A percentile compares a stretch with the other conserved stretches of the same genome.
Evolutionary conservation across 2,888 invertebrate genomes (phyloP).

Genomic region (Drosophila atripex): DNA sequence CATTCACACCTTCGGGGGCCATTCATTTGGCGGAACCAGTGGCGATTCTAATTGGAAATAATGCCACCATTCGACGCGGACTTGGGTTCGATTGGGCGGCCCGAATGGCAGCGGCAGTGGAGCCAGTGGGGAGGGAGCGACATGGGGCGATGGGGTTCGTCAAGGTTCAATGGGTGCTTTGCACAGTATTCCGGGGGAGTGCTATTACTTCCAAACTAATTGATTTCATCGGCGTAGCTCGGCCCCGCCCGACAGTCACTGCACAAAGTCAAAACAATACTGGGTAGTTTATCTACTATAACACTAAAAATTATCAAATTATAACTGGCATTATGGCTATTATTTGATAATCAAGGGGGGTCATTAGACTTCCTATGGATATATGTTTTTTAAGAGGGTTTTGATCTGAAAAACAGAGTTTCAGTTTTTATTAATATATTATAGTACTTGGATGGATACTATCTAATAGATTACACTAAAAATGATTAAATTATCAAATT

Average conservation of each 20-base stretch:
- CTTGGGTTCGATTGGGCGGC: not conserved
- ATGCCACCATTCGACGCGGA: conserved; percentile 42
- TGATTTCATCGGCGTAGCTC: conserved; percentile 14
- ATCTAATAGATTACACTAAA: too few relatives aligned
- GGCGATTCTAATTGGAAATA: conserved; percentile 54
- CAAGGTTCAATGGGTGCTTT: conserved; percentile 54
- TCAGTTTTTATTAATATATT: too few relatives aligned
- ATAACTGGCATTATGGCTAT: not conserved
- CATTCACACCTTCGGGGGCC: conserved; percentile 52
- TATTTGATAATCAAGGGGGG: not conserved
- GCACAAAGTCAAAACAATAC: not conserved
- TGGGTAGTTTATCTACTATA: not conserved
- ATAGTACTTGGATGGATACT: too few relatives aligned
- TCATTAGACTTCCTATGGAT: too few relatives aligned
- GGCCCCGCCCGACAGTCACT: too few relatives aligned
- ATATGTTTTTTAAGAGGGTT: too few relatives aligned
- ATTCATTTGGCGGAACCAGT: conserved; percentile 47
- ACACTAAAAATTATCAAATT: not conserved
- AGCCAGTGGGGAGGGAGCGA: not conserved
- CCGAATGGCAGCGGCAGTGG: too few relatives aligned
- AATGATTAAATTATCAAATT: too few relatives aligned
- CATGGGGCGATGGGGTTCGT: conserved; percentile 10
- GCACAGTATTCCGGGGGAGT: conserved; percentile 21
- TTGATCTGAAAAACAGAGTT: too few relatives aligned
- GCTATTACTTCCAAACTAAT: conserved; percentile 28